Conservation (phyloP, 2,888 invertebrate species). For the Tiliacea aurago region DNA sequence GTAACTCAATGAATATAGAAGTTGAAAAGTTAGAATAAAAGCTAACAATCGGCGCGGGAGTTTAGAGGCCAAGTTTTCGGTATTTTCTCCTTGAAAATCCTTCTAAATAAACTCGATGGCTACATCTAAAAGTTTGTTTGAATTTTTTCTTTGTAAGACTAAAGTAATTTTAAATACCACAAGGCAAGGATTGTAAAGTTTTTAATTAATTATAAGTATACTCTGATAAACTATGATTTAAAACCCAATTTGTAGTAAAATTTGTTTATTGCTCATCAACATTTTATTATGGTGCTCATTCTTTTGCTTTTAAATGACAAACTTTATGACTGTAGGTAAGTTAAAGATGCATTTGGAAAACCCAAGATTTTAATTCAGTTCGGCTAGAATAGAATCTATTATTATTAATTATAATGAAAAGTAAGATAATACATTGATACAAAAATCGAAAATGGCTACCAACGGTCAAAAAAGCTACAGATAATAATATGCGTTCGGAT, state of each 20-base stretch:
- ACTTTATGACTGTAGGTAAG: conserved; percentile 3
- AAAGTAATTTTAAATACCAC: neutral
- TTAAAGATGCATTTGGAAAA: neutral
- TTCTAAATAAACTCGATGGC: neutral
- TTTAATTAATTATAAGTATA: too few species aligned
- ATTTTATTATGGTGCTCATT: conserved; percentile 1
- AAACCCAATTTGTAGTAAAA: conserved; percentile 7
- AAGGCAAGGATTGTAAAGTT: neutral
- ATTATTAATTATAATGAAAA: neutral
- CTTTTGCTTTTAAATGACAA: neutral
- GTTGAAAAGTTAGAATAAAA: too few species aligned
- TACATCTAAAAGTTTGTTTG: neutral
- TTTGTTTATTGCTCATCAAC: conserved; percentile 6
- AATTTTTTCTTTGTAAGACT: neutral
- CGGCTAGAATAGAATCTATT: neutral
- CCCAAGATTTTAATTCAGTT: neutral
- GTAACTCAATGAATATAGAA: too few species aligned
- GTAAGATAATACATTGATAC: conserved; percentile 24
- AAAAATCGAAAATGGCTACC: conserved; percentile 63
- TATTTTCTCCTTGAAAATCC: neutral
- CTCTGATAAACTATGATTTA: neutral
- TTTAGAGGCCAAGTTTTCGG: neutral
- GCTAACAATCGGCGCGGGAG: neutral
- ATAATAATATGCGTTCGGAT: conserved; percentile 65
- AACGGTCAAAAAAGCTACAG: conserved; percentile 63